Percentiles rank a stretch among this genome's conserved stretches.
Conservation (phyloP, 1,140 invertebrate species). For the Maconellicoccus hirsutus region DNA sequence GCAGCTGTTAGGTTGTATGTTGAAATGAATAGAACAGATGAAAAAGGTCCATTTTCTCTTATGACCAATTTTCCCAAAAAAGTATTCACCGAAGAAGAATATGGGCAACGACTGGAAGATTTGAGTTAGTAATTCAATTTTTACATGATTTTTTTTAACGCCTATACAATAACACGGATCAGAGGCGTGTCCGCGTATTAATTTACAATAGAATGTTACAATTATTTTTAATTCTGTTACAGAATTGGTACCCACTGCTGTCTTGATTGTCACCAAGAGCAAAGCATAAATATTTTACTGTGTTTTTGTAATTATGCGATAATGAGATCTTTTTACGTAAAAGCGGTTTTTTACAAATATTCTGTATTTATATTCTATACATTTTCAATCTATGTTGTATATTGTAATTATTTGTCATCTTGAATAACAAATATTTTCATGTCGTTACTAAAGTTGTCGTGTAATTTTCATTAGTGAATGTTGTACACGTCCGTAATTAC, state of each 20-base stretch:
- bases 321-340: not conserved
- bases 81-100: slow-evolving; percentile 74
- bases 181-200: not conserved
- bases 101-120: slow-evolving; percentile 66
- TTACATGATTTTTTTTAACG: not conserved
- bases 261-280: slow-evolving; percentile 56
- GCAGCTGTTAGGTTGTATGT: slow-evolving; percentile 76
- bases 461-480: no score
- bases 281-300: slow-evolving; percentile 27
- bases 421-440: no score
- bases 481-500: no score
- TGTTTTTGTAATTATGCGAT: slow-evolving; percentile 31
- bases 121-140: slow-evolving; percentile 64
- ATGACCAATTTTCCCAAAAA: slow-evolving; percentile 81
- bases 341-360: no score
- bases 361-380: no score
- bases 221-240: slow-evolving; percentile 35
- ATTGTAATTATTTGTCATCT: no score
- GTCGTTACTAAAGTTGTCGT: no score
- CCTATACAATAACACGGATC: no score
- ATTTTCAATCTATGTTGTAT: no score
- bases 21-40: slow-evolving; percentile 62
- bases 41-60: slow-evolving; percentile 50
- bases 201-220: not conserved
- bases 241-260: slow-evolving; percentile 68